These are phyloP conservation scores for Scopus umbretta DNA, from an alignment of 2,113 vertebrate genomes.

Conservation along the genomic window DNA sequence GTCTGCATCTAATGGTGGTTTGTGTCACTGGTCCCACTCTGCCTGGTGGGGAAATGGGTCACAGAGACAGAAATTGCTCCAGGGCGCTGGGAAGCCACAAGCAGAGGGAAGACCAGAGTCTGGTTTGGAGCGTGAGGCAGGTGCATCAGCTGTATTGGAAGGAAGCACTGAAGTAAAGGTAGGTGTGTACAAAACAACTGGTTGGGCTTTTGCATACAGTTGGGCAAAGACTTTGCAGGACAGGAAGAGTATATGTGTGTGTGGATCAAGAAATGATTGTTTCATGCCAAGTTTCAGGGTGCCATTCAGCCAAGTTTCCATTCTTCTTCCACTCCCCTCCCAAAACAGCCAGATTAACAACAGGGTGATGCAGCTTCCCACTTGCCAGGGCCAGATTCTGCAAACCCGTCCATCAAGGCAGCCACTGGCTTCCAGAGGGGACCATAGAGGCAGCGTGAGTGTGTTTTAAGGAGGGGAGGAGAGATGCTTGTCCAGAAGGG, in stretches of 20 bases:
- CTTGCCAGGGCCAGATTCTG: neutral
- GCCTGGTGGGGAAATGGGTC: neutral
- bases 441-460: neutral
- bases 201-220: neutral
- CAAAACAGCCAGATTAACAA: neutral
- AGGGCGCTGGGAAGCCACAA: neutral
- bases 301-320: neutral
- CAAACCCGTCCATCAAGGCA: neutral
- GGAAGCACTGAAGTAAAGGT: neutral
- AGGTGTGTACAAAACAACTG: neutral
- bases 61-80: neutral
- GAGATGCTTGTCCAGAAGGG: neutral
- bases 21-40: neutral
- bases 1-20: neutral
- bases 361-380: neutral
- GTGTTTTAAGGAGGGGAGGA: neutral
- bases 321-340: neutral
- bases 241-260: neutral
- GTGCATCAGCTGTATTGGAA: neutral
- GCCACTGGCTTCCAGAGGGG: neutral
- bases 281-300: constrained; percentile 3
- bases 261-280: neutral
- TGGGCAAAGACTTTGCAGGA: neutral
- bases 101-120: neutral
- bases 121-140: neutral